phyloP scores from a whole-genome alignment of 2,113 vertebrate genomes.

The Prolemur simus region DNA sequence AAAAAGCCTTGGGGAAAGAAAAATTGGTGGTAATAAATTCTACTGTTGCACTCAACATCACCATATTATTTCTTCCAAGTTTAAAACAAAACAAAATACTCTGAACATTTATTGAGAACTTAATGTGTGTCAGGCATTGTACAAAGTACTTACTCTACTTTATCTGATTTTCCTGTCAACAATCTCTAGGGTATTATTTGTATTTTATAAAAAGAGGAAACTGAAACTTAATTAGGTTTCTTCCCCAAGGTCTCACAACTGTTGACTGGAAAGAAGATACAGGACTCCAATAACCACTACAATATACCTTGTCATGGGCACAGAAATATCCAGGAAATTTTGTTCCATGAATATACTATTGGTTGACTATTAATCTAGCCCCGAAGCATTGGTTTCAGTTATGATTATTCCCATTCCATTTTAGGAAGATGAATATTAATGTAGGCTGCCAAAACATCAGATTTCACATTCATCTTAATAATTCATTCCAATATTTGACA shows the following conservation, averaged over 20 bases:
- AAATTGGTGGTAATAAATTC: background rate
- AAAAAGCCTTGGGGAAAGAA: conserved; percentile 4
- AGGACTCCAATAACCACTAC: background rate
- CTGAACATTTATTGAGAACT: background rate
- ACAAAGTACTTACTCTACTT: background rate
- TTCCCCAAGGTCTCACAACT: background rate
- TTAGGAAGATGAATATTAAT: conserved; percentile 17
- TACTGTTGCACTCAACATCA: background rate
- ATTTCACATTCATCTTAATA: conserved; percentile 21
- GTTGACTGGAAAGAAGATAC: background rate
- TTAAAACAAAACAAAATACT: conserved; percentile 27
- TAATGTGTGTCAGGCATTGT: background rate
- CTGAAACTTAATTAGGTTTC: conserved; percentile 35
- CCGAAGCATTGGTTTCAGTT: background rate
- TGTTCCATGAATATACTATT: background rate
- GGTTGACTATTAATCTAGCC: background rate
- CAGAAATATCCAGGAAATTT: background rate
- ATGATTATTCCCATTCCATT: background rate
- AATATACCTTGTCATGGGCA: background rate
- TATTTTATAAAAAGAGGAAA: conserved; percentile 24
- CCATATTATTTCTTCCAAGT: background rate
- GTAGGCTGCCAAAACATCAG: background rate
- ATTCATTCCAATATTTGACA: background rate
- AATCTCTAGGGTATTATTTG: background rate
- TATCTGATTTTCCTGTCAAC: background rate